Percentiles rank a stretch among this genome's conserved stretches.
Evolutionary conservation across 2,888 invertebrate species (phyloP).

Genomic region (Polymixis lichenea): DNA sequence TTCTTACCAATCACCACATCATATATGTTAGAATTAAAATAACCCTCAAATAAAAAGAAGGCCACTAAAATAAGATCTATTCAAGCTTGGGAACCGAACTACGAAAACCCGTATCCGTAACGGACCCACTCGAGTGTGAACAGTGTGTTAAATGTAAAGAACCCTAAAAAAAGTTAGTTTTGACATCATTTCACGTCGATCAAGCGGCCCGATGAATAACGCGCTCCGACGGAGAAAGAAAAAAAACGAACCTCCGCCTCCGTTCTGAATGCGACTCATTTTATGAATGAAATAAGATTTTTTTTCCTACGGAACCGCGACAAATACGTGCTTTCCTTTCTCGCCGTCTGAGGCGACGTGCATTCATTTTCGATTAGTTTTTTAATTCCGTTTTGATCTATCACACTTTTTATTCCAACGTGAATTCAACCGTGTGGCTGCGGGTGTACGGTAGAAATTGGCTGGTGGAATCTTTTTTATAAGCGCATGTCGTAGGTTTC

Average conservation of each 20-base stretch:
- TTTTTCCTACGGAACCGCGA: slow-evolving; percentile 84
- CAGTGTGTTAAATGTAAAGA: slow-evolving; percentile 85
- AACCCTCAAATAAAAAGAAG: slow-evolving; percentile 51
- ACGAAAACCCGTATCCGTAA: slow-evolving; percentile 77
- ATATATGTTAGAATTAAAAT: slow-evolving; percentile 52
- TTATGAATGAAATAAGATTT: slow-evolving; percentile 90
- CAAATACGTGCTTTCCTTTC: slow-evolving; percentile 90
- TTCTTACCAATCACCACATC: slow-evolving; percentile 24
- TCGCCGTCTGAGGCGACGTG: slow-evolving; percentile 83
- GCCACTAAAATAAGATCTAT: slow-evolving; percentile 67
- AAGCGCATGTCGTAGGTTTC: slow-evolving; percentile 76
- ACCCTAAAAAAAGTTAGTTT: slow-evolving; percentile 70
- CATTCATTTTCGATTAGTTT: slow-evolving; percentile 86
- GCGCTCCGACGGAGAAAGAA: slow-evolving; percentile 64
- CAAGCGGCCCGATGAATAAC: slow-evolving; percentile 76
- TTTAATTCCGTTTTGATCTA: slow-evolving; percentile 76
- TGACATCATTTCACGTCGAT: slow-evolving; percentile 90
- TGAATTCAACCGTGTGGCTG: slow-evolving; percentile 60
- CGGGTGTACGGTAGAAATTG: slow-evolving; percentile 58
- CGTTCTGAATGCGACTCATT: slow-evolving; percentile 88
- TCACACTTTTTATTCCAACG: slow-evolving; percentile 62
- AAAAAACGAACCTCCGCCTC: slow-evolving; percentile 74
- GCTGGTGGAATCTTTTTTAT: slow-evolving; percentile 48
- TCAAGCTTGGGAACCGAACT: slow-evolving; percentile 74
- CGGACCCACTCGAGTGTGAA: slow-evolving; percentile 84